Evolutionary conservation across 2,113 vertebrate genomes (phyloP).

Genomic region (Labeo catla): DNA sequence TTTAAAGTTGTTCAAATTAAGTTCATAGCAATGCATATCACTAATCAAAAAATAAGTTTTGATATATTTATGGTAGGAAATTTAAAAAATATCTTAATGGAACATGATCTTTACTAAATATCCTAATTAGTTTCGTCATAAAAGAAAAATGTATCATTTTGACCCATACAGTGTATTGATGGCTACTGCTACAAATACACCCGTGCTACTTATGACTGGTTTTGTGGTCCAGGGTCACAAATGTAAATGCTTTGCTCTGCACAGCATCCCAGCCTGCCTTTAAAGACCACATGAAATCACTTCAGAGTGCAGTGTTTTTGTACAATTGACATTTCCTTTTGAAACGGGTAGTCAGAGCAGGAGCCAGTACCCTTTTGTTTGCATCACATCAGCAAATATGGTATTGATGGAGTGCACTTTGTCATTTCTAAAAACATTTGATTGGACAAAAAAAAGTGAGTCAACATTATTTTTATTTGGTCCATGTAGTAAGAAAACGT

Average conservation of each 20-base stretch:
- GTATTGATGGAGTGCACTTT: neutral
- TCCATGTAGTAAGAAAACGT: neutral
- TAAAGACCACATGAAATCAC: neutral
- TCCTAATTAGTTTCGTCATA: too few species aligned
- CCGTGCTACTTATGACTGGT: too few species aligned
- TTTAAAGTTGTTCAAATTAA: too few species aligned
- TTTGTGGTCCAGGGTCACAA: neutral
- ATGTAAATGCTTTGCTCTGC: neutral
- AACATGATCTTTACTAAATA: too few species aligned
- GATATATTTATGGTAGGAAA: too few species aligned
- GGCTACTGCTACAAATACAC: too few species aligned
- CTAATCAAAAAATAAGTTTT: too few species aligned
- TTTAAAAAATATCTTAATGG: too few species aligned
- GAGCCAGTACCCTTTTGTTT: neutral
- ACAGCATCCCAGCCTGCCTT: neutral
- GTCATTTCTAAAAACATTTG: neutral
- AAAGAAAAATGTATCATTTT: too few species aligned
- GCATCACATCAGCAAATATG: neutral
- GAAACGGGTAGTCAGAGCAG: neutral
- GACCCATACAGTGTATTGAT: too few species aligned
- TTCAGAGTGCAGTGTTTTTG: neutral
- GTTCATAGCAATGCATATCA: too few species aligned
- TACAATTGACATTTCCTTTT: neutral
- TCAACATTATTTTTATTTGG: neutral
- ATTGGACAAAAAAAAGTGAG: neutral